Conservation (phyloP, 2,888 invertebrate genomes). For the Micoletzkya japonica region DNA sequence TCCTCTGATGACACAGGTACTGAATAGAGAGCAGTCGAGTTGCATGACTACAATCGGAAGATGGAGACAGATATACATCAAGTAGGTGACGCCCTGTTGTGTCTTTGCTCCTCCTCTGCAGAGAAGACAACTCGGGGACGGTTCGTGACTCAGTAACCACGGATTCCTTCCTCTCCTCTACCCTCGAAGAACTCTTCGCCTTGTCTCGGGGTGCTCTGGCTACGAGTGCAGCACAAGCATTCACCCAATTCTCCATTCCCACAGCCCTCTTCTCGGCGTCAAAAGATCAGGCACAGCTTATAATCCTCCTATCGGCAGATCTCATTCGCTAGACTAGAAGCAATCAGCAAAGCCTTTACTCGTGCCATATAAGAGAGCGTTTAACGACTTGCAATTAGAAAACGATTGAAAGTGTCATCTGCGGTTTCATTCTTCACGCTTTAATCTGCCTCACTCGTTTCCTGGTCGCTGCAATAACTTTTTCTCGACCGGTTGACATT, state of each 20-base stretch:
- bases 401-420: too few species aligned
- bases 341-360: too few species aligned
- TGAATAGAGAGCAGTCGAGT: constrained; percentile 18
- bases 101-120: background rate
- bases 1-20: constrained; percentile 22
- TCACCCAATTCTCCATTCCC: constrained; percentile 17
- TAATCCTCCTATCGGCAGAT: constrained; percentile 14
- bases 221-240: background rate
- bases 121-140: constrained; percentile 27
- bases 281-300: constrained; percentile 27
- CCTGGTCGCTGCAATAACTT: too few species aligned
- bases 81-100: background rate
- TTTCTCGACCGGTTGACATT: too few species aligned
- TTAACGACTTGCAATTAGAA: too few species aligned
- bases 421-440: too few species aligned
- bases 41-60: constrained; percentile 3
- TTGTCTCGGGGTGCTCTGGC: constrained; percentile 17
- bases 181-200: constrained; percentile 12
- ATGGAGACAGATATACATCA: constrained; percentile 28
- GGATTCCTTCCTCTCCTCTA: constrained; percentile 3
- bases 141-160: constrained; percentile 20
- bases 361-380: too few species aligned
- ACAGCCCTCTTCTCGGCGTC: constrained; percentile 10
- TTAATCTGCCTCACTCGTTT: too few species aligned
- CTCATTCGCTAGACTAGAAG: background rate